Evolutionary conservation across 2,888 invertebrate genomes (phyloP), one percentile per base, ranked within the genome.

Genomic region (Dicroscelio sp.): DNA sequence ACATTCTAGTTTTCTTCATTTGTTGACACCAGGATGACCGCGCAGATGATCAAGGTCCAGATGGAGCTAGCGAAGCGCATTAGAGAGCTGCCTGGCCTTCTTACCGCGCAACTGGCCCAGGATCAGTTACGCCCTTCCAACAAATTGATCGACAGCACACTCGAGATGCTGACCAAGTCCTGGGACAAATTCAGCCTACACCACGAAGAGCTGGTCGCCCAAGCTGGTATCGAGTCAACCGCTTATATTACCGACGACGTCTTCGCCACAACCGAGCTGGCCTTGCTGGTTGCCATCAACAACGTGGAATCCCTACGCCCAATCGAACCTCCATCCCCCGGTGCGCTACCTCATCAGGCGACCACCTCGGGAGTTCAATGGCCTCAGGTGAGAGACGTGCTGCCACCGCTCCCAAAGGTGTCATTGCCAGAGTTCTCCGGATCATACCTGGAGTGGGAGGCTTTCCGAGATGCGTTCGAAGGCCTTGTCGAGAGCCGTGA

Each of bases 371-470:
- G 17, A 17, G 48, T 2, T 20, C 2, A 17, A 17, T 20, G 17
- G 17, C 14, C 20, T 2, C 17, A 14, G 17, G 20, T 48, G 3
- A 14, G 63, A 5, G 31, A 31, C 17, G 14, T 17, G 12, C 31
- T 65, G 4, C 63, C 63, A 17, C 17, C 63, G 17, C 76, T 86
- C 0, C 83, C 86, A 5, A 86, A 60, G 33, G 55, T 90, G 5
- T 35, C 60, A 0, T 17, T 90, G 0, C 86, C 86, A 0, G 60
- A 76, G 0, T 90, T 90, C 38, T 76, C 86, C 1, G 86, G 90
- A 0, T 25, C 33, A 0, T 76, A 27, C 20, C 38, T 43, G 0
- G 82, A 90, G 2, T 90, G 90, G 90, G 78, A 55, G 1, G 25
- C 63, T 0, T 89, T 71, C 43, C 48, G 73, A 0, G 89, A 89